Evolutionary conservation across 2,797 vertebrate species (phyloP).

Genomic region (Miichthys miiuy): DNA sequence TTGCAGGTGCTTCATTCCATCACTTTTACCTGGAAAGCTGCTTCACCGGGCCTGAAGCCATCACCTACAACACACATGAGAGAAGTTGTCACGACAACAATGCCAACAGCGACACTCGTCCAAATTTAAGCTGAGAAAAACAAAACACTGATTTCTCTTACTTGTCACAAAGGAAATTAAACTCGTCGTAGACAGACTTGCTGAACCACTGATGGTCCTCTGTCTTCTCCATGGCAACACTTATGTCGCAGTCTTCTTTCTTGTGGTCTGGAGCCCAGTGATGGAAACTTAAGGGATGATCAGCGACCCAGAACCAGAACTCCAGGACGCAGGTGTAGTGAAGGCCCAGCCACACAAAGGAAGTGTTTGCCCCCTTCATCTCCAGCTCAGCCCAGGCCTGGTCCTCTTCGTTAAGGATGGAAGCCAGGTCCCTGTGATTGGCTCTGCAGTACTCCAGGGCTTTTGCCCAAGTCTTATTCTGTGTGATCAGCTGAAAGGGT

Average conservation of each 20-base stretch:
- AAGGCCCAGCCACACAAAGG: slow-evolving; percentile 66
- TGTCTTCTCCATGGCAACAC: slow-evolving; percentile 42
- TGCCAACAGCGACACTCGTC: too few relatives aligned
- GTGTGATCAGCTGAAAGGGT: slow-evolving; percentile 37
- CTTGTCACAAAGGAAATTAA: slow-evolving; percentile 62
- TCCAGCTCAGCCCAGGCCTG: slow-evolving; percentile 37
- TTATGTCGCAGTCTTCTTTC: neutral
- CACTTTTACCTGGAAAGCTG: too few relatives aligned
- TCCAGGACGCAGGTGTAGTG: slow-evolving; percentile 60
- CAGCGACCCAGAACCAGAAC: slow-evolving; percentile 70
- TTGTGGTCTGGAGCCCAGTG: slow-evolving; percentile 13
- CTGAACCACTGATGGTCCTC: slow-evolving; percentile 37
- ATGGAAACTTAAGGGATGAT: neutral
- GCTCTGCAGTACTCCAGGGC: slow-evolving; percentile 62
- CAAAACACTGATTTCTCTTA: too few relatives aligned
- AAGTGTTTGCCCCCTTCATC: slow-evolving; percentile 9
- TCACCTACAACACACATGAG: too few relatives aligned
- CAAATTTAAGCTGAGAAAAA: too few relatives aligned
- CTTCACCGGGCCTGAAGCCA: too few relatives aligned
- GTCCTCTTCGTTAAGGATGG: slow-evolving; percentile 20
- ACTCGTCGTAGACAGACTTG: neutral
- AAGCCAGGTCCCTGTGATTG: slow-evolving; percentile 43
- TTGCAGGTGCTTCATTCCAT: too few relatives aligned
- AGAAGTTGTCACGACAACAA: too few relatives aligned
- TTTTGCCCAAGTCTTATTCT: slow-evolving; percentile 46